Evolutionary conservation across 30 jellyfish, hydroid and myxozoan species (phyloP), one percentile per base, ranked within the genome.

Genomic region (Sanderia malayensis): DNA sequence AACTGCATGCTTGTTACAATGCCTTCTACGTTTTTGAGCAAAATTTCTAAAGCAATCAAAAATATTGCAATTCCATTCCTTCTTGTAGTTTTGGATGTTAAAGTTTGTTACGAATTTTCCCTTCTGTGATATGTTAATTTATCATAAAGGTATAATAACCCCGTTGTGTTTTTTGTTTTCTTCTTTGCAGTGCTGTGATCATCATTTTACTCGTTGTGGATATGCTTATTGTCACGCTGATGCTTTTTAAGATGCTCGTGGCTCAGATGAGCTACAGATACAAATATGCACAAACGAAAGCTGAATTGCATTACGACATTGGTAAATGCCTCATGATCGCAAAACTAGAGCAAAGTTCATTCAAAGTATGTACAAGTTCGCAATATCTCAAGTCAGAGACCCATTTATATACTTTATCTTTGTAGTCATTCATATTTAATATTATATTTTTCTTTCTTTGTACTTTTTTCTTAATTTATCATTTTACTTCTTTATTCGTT

Each of bases 211-310:
- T 92, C 26, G 31, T 84, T 86, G 67, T 71, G 49, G 84, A 92
- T 84, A 92, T 92, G 98, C 11, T 92, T 23, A 72, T 68, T 13
- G 78, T 80, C 2, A 32, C 79, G 71, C 76, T 92, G 4, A 69
- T 92, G 70, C 68, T 92, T 71, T 53, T 80, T 74, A 92, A 92
- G 31, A 80, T 92, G 86, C 81, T 92, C 71, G 84, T 92, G 67
- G 98, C 96, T 33, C 98, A 92, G 46, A 65, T 92, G 70, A 92
- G 98, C 46, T 59, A 49, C 61, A 59, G 95, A 31, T 92, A 84
- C 41, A 93, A 76, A 33, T 83, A 63, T 27, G 96, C 95, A 27
- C 89, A 27, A 61, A 32, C 78, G 20, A 80, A 71, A 2, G 98
- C 95, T n/a, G 84, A 31, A 0, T 41, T 92, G 31, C 95, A 75